Conservation (phyloP, 1,140 invertebrate species). For the Apis mellifera region Amel_HAv3.1 CM009935.2:13064501-13065000, state of each 20-base stretch:
- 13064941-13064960: neutral
- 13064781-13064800: neutral
- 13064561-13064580: slow-evolving; percentile 51
- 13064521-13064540: neutral
- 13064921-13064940: neutral
- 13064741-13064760: slow-evolving; percentile 3
- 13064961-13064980: neutral
- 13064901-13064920: neutral
- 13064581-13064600: slow-evolving; percentile 41
- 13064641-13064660: neutral
- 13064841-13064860: neutral
- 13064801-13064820: neutral
- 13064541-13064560: slow-evolving; percentile 29
- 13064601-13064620: neutral
- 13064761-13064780: neutral
- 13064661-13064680: neutral
- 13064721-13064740: slow-evolving; percentile 14
- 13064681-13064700: neutral
- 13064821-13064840: neutral
- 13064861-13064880: neutral
- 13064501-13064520: slow-evolving; percentile 20
- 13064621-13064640: slow-evolving; percentile 11
- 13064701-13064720: neutral
- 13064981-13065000: neutral
- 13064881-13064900: neutral